phyloP scores from a whole-genome alignment of 2,113 vertebrate species.

The Brachyistius frenatus region DNA sequence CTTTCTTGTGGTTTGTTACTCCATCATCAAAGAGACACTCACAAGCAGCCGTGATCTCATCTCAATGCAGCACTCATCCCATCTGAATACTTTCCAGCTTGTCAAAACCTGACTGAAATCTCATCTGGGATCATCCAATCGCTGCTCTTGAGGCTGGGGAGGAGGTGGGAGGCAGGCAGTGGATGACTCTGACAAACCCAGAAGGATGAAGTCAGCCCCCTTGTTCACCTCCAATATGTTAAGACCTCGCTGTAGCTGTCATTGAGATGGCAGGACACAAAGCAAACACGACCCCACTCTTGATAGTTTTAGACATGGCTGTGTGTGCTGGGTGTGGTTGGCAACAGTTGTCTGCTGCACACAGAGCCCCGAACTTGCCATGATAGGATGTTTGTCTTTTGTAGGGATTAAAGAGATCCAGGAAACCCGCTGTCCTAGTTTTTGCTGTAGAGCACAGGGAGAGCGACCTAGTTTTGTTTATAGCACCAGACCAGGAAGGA shows the following conservation, averaged over 20 bases:
- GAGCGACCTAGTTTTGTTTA: slow-evolving; percentile 70
- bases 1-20: slow-evolving; percentile 55
- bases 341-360: slow-evolving; percentile 66
- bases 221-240: slow-evolving; percentile 46
- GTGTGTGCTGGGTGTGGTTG: slow-evolving; percentile 63
- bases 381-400: slow-evolving; percentile 77
- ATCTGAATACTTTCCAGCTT: slow-evolving; percentile 65
- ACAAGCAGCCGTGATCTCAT: slow-evolving; percentile 60
- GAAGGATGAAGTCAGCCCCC: slow-evolving; percentile 73
- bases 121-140: slow-evolving; percentile 48
- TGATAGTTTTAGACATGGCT: slow-evolving; percentile 70
- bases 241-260: slow-evolving; percentile 66
- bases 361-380: slow-evolving; percentile 50
- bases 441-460: slow-evolving; percentile 37
- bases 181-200: slow-evolving; percentile 55
- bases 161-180: neutral
- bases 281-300: slow-evolving; percentile 49
- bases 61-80: slow-evolving; percentile 32
- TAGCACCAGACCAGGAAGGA: slow-evolving; percentile 52
- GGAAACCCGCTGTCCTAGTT: slow-evolving; percentile 79
- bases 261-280: slow-evolving; percentile 55
- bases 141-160: slow-evolving; percentile 12
- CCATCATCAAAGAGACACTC: slow-evolving; percentile 54
- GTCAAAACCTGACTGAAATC: slow-evolving; percentile 71
- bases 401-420: slow-evolving; percentile 77